Evolutionary conservation across 92 coral and sea anemone species (phyloP).

Genomic region (Zoanthus gigantus): DNA sequence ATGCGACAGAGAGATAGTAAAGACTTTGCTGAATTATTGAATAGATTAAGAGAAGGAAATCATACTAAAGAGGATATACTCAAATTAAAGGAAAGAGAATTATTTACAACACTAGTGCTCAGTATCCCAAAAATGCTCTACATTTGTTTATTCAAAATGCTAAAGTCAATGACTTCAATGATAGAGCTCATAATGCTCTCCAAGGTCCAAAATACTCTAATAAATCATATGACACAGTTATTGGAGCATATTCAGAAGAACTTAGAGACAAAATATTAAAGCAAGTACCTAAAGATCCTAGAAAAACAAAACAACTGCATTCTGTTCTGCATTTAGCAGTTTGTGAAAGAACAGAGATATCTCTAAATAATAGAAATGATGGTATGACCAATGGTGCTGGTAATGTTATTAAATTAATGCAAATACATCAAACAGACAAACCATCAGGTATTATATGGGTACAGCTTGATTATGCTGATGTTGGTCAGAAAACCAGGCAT

Average conservation of each 20-base stretch:
- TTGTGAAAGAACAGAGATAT: no score
- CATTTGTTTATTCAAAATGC: constrained; percentile 7
- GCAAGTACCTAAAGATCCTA: no score
- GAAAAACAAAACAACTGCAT: no score
- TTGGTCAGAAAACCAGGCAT: no score
- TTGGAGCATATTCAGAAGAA: constrained; percentile 62
- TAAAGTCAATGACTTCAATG: no score
- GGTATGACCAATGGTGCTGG: no score
- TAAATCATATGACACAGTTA: constrained; percentile 63
- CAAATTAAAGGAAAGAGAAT: constrained; percentile 63
- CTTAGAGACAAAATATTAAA: constrained; percentile 37
- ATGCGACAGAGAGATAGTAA: constrained; percentile 72
- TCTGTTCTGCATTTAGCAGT: no score
- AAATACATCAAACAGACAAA: constrained; percentile 55
- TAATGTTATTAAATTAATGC: constrained; percentile 43
- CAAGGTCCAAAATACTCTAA: constrained; percentile 59
- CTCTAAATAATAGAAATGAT: no score
- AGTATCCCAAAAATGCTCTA: constrained; percentile 50
- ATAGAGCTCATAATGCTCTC: constrained; percentile 24
- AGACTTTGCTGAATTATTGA: background rate
- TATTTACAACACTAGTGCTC: background rate
- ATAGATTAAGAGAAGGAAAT: constrained; percentile 3
- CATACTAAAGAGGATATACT: constrained; percentile 63
- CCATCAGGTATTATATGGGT: constrained; percentile 29
- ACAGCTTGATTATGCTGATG: no score